Base-by-base conservation (phyloP, 1,140 invertebrate species). In the Cydia amplana region DNA sequence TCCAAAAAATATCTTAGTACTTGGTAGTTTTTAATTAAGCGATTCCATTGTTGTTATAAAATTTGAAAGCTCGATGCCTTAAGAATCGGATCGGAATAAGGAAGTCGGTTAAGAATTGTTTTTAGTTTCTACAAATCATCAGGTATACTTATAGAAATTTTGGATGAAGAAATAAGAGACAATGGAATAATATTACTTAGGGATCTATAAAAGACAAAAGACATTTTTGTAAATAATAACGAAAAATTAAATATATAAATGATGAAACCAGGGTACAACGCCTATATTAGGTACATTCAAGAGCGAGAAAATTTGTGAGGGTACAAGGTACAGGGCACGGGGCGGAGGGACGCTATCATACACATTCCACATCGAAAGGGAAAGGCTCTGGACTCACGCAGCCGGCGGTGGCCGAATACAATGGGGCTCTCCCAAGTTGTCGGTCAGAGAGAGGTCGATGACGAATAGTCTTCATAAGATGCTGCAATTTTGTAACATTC, bases 401-500 rank as follows among this genome's bases (percentile, higher is more conserved):
- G 88, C 85, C 90, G 81, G 82, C 81, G 87, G 78, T 79, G 86
- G 86, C 87, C 86, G 81, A 83, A 83, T 79, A 86, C 81, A 85
- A 88, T 87, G 85, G 90, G 87, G 89, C 89, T 88, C 84, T 89
- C 89, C 88, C 85, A 88, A 82, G 87, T 80, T 80, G 84, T 85
- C 86, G 85, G 91, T 92, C 94, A 94, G 86, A 94, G 93, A 87
- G 94, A 94, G 77, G 94, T 94, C 85, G 94, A 94, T 87, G 94
- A 94, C 85, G 94, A 94, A 93, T 94, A 94, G 89, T 94, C 93
- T 91, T 94, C 94, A 93, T 93, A 94, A 89, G 94, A 94, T 92
- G 93, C 94, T 94, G 94, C 89, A 93, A 93, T 89, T 91, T 89
- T 90, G 88, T 91, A 93, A 92, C 85, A 91, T 88, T 89, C 87